These are phyloP conservation scores for Pseudococcus longispinus DNA, from an alignment of 2,888 invertebrate genomes.

Conservation along the genomic window DNA sequence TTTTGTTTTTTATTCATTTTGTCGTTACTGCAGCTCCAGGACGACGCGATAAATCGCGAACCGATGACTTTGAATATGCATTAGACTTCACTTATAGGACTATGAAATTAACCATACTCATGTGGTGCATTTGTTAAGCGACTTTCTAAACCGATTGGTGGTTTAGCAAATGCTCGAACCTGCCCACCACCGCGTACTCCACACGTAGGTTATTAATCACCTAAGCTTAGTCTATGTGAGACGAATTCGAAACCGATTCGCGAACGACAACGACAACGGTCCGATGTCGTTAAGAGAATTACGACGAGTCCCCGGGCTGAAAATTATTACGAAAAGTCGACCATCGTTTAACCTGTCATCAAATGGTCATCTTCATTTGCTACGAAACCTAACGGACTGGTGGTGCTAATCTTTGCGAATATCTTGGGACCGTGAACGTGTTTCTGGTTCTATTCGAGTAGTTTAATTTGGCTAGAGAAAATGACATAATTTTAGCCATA, in stretches of 20 bases:
- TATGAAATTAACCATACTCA: background rate
- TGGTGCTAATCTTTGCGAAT: background rate
- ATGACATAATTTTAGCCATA: background rate
- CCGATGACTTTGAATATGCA: constrained; percentile 38
- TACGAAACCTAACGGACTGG: background rate
- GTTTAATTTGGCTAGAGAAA: background rate
- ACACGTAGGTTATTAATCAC: constrained; percentile 4
- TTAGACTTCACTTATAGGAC: background rate
- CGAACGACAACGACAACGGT: background rate
- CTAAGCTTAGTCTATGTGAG: background rate
- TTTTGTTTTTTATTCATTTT: background rate
- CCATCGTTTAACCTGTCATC: constrained; percentile 38
- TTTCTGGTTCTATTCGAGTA: background rate
- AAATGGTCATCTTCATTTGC: background rate
- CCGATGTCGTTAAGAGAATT: background rate
- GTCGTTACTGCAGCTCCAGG: background rate
- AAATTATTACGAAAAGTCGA: constrained; percentile 16
- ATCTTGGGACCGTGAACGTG: background rate
- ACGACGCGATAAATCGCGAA: constrained; percentile 10
- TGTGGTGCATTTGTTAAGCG: background rate
- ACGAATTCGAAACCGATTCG: background rate
- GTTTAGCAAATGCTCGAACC: too few species aligned
- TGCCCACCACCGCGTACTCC: background rate
- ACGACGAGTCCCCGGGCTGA: background rate
- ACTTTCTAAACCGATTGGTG: constrained; percentile 20